Conservation (phyloP, 2,113 vertebrate species). For the Rhinogobius similis region DNA sequence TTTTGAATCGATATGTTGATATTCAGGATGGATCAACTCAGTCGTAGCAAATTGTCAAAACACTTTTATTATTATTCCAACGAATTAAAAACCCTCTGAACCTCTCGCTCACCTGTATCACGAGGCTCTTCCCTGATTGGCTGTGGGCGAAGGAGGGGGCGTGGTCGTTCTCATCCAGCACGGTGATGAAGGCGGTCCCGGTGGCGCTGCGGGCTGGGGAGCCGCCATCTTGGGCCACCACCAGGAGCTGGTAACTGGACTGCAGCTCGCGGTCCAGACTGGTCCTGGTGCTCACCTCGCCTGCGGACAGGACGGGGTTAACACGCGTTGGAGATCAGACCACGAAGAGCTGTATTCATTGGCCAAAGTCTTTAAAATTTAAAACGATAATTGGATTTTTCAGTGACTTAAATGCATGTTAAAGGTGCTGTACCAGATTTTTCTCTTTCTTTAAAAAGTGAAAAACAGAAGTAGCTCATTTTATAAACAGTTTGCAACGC, state of each 20-base stretch:
- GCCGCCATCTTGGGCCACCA: slow-evolving; percentile 91
- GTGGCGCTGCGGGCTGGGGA: slow-evolving; percentile 89
- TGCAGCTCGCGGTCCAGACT: slow-evolving; percentile 91
- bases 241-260: slow-evolving; percentile 90
- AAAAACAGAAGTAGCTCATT: no score
- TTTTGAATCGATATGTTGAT: no score
- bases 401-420: no score
- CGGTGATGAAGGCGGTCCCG: slow-evolving; percentile 86
- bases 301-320: slow-evolving; percentile 63
- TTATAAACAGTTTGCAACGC: no score
- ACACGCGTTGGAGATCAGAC: not conserved
- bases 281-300: slow-evolving; percentile 88
- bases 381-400: no score
- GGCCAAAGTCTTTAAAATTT: not conserved
- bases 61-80: no score
- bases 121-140: slow-evolving; percentile 75
- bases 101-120: slow-evolving; percentile 78
- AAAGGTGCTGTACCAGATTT: no score
- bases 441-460: no score
- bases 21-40: no score
- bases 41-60: no score
- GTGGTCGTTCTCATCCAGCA: slow-evolving; percentile 95
- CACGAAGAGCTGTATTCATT: no score
- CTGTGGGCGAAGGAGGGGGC: slow-evolving; percentile 84
- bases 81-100: no score